These are phyloP conservation scores for Rhabditophanes sp. DNA, from an alignment of 2,888 invertebrate species.

Conservation along the genomic window DNA sequence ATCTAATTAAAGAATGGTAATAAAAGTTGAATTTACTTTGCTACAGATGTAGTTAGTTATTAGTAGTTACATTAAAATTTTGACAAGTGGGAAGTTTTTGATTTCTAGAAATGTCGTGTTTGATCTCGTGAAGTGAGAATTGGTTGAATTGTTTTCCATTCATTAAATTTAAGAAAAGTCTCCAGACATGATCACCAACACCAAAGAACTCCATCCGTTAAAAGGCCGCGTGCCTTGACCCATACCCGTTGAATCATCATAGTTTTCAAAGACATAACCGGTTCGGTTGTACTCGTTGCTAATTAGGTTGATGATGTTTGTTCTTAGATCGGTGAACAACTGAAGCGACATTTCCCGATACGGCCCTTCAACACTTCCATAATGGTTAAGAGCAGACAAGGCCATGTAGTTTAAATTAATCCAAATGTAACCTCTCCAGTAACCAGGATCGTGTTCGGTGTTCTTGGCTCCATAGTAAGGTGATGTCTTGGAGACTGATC, in stretches of 20 bases:
- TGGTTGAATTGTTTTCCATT: too few relatives aligned
- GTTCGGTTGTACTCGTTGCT: conserved; percentile 49
- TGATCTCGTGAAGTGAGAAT: too few relatives aligned
- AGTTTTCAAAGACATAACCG: conserved; percentile 94
- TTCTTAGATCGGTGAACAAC: conserved; percentile 52
- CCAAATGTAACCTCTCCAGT: conserved; percentile 96
- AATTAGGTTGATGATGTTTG: conserved; percentile 20
- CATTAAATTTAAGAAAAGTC: too few relatives aligned
- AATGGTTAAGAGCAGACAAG: conserved; percentile 58
- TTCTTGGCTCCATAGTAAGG: conserved; percentile 77
- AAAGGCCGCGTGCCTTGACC: conserved; percentile 79
- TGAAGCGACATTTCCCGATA: conserved; percentile 15
- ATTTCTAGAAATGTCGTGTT: too few relatives aligned
- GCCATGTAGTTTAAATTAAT: conserved; percentile 80
- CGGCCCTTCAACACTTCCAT: conserved; percentile 17
- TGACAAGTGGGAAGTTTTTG: too few relatives aligned
- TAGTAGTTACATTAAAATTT: too few relatives aligned
- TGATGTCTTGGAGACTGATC: conserved; percentile 68
- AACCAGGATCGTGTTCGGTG: conserved; percentile 91
- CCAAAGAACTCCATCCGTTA: conserved; percentile 55
- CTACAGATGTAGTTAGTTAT: too few relatives aligned
- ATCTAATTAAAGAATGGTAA: too few relatives aligned
- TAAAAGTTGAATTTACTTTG: too few relatives aligned
- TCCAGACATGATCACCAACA: conserved; percentile 18
- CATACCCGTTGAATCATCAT: conserved; percentile 70